Evolutionary conservation across 2,888 invertebrate species (phyloP), one percentile per base, ranked within the genome.

Genomic region (Conops quadrifasciatus): DNA sequence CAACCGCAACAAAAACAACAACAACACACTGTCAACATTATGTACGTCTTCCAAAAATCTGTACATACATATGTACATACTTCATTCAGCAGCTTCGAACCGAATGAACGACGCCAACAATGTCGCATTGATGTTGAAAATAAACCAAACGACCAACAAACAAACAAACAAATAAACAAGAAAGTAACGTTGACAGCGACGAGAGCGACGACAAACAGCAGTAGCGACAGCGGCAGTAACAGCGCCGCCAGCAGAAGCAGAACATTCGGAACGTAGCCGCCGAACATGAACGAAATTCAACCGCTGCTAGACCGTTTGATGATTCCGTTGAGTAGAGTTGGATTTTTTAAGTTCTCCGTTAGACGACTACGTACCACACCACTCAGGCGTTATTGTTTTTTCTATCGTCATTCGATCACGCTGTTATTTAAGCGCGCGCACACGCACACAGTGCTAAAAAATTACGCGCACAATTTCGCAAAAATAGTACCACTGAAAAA

Each of bases 181-280:
- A 7, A 36, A 26, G 19, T 2, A 21, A 28, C 65, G 51, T 36
- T 62, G 45, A 67, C 71, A 71, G 63, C 70, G 63, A 69, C 74
- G 72, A 68, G 65, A 72, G 19, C 53, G 62, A 74, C 71, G 62
- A 74, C 72, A 67, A 72, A 24, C 75, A 73, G 64, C 75, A 70
- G 68, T 73, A 74, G 71, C 73, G 53, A 69, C 72, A 69, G 21
- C 64, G 49, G 11, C 19, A 45, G 43, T n/a, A 13, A 53, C 51
- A 19, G 28, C 69, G 47, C 13, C 36, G 59, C 56, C 62, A 45
- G 36, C 64, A 21, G 62, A 60, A 56, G 49, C 19, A 21, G 36
- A 36, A 36, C 9, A 58, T 58, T 13, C 24, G 58, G 45, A 63
- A 21, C 59, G 47, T 24, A 67, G 67, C 47, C 26, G 13, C n/a